Evolutionary conservation across 1,140 invertebrate species (phyloP).

Genomic region (Musca domestica): DNA sequence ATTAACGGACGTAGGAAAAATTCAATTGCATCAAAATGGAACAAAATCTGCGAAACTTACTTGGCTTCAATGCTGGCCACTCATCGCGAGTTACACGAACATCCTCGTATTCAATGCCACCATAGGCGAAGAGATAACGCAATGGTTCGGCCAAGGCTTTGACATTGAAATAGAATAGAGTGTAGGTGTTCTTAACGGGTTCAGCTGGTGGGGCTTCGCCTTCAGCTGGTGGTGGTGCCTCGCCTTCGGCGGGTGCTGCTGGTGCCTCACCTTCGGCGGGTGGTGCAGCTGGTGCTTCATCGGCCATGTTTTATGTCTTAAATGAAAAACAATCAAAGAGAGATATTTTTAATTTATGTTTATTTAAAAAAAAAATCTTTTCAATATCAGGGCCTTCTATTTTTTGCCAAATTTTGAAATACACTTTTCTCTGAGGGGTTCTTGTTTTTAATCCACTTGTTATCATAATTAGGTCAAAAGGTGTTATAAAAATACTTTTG

Average conservation of each 20-base stretch:
- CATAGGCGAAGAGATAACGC: slow-evolving; percentile 65
- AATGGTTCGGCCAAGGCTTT: slow-evolving; percentile 69
- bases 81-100: slow-evolving; percentile 57
- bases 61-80: slow-evolving; percentile 55
- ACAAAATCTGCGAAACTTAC: slow-evolving; percentile 38
- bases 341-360: slow-evolving; percentile 9
- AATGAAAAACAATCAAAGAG: neutral
- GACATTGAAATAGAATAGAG: slow-evolving; percentile 67
- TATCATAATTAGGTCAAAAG: no score
- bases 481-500: no score
- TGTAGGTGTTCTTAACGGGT: slow-evolving; percentile 56
- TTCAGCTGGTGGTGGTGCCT: slow-evolving; percentile 34
- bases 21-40: neutral
- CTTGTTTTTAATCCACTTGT: no score
- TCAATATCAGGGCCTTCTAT: neutral
- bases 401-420: neutral
- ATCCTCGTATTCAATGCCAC: slow-evolving; percentile 66
- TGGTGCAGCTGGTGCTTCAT: slow-evolving; percentile 54
- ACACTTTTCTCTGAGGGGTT: neutral
- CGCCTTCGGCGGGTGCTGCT: slow-evolving; percentile 38
- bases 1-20: neutral
- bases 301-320: slow-evolving; percentile 43
- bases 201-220: slow-evolving; percentile 33
- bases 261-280: slow-evolving; percentile 44
- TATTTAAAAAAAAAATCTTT: neutral